These are phyloP conservation scores for Lordiphosa andalusiaca DNA, from an alignment of 2,888 invertebrate species.

Conservation along the genomic window DNA sequence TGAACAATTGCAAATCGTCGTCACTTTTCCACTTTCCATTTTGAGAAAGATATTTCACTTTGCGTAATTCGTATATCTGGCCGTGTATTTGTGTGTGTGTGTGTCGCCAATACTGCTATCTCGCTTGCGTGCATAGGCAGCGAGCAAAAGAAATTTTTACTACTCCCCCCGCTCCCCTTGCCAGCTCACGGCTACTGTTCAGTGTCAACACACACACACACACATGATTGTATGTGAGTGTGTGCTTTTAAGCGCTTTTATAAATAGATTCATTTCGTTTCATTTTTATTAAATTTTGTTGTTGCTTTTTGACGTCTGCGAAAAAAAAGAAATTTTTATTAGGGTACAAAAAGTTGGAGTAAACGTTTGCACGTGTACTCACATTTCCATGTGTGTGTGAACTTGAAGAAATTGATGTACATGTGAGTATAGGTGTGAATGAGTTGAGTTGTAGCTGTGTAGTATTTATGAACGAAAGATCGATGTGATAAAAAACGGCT, in stretches of 20 bases:
- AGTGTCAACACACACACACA: slow-evolving; percentile 31
- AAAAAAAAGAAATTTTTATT: slow-evolving; percentile 14
- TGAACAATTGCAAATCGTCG: slow-evolving; percentile 35
- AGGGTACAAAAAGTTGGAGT: slow-evolving; percentile 14
- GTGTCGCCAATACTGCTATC: slow-evolving; percentile 64
- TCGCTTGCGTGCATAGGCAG: slow-evolving; percentile 43
- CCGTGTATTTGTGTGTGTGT: slow-evolving; percentile 39
- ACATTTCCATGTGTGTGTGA: slow-evolving; percentile 22
- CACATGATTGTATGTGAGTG: slow-evolving; percentile 37
- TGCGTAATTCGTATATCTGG: slow-evolving; percentile 77
- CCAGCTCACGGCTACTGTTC: slow-evolving; percentile 26
- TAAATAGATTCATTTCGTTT: slow-evolving; percentile 76
- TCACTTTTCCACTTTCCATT: slow-evolving; percentile 74
- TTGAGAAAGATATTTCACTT: slow-evolving; percentile 75
- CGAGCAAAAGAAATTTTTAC: slow-evolving; percentile 52
- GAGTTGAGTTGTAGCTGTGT: slow-evolving; percentile 37
- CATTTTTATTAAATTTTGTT: slow-evolving; percentile 50
- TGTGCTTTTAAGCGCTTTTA: slow-evolving; percentile 71
- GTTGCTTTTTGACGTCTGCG: slow-evolving; percentile 68
- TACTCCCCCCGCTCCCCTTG: slow-evolving; percentile 42
- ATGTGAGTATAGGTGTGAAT: slow-evolving; percentile 38
- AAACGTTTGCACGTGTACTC: slow-evolving; percentile 26
- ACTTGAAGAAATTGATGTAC: not conserved
- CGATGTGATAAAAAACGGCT: slow-evolving; percentile 56
- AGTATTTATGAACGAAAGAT: slow-evolving; percentile 51